Base-by-base conservation (phyloP, 2,113 vertebrate genomes). In the Amphilophus citrinellus region DNA sequence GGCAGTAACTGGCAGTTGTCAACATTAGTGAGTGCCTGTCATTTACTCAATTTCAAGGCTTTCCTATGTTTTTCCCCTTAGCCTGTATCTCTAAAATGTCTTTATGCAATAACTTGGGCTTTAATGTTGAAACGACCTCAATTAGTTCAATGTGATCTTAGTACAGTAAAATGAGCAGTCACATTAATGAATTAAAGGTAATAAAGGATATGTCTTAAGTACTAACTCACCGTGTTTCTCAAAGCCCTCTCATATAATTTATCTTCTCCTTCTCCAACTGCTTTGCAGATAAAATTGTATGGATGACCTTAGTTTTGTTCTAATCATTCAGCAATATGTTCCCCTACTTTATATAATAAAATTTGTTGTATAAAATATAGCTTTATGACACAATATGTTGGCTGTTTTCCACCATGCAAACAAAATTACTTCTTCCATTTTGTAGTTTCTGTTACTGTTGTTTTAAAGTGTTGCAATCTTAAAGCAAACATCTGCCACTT, bases 401-500 rank as follows among this genome's bases (percentile, higher is more conserved):
- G 76, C 77, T 79, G 66, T 39, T 88, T 84, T 86, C 61, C 71
- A 61, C 57, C 61, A 79, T 89, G 76, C 68, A 10, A 53, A 73
- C 24, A 87, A 71, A 61, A 77, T 82, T 76, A 87, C 78, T 83
- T 87, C 84, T 83, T 84, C 79, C 32, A 81, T 60, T 88, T 89
- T 88, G 88, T 82, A 79, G 79, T 88, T 92, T 80, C 71, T 84
- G 81, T 79, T 88, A 82, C 76, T 91, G 90, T 78, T 77, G 56
- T 88, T 92, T 90, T 88, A 84, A 92, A 94, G 84, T 83, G 86
- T 76, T 82, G 81, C 84, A 91, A 80, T 93, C 84, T 89, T 92
- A 91, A 84, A 91, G 88, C 82, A 90, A 93, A 94, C 95, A 95
- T 93, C 94, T 94, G 95, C 89, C 80, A 77, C 82, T 89, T 93